phyloP scores from a whole-genome alignment of 2,113 vertebrate species.

The Tachuris rubrigastra region DNA sequence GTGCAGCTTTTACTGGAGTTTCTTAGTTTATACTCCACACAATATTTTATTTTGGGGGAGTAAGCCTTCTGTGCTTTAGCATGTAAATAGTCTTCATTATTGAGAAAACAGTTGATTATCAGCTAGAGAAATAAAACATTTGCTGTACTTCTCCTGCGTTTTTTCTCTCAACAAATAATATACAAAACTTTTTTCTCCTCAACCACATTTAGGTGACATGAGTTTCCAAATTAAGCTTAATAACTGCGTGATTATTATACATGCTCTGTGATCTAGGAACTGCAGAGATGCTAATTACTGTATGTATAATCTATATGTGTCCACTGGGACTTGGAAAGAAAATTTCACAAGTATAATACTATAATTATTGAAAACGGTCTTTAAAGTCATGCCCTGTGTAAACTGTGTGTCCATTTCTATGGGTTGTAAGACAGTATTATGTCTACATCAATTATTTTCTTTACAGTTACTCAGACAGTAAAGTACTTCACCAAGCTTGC shows the following conservation, averaged over 20 bases:
- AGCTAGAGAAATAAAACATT: background rate
- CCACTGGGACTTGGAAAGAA: background rate
- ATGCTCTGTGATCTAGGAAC: background rate
- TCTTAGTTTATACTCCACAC: background rate
- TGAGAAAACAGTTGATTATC: background rate
- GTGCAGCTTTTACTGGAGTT: background rate
- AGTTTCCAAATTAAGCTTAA: background rate
- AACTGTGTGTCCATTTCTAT: rapidly evolving
- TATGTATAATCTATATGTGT: background rate
- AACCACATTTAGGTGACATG: background rate
- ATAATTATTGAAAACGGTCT: background rate
- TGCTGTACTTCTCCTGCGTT: background rate
- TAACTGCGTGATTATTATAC: background rate
- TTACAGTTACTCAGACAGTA: background rate
- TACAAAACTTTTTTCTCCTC: background rate
- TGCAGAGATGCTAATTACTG: background rate
- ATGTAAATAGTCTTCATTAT: background rate
- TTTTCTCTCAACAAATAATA: background rate
- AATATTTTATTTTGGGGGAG: background rate
- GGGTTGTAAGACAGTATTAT: background rate
- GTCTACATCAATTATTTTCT: background rate
- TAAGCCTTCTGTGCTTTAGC: background rate
- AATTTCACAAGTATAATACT: background rate
- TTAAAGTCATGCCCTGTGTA: background rate
- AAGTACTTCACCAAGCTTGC: background rate